Evolutionary conservation across 92 coral and sea anemone species (phyloP), one percentile per base, ranked within the genome.

Genomic region (Desmophyllum pertusum): DNA sequence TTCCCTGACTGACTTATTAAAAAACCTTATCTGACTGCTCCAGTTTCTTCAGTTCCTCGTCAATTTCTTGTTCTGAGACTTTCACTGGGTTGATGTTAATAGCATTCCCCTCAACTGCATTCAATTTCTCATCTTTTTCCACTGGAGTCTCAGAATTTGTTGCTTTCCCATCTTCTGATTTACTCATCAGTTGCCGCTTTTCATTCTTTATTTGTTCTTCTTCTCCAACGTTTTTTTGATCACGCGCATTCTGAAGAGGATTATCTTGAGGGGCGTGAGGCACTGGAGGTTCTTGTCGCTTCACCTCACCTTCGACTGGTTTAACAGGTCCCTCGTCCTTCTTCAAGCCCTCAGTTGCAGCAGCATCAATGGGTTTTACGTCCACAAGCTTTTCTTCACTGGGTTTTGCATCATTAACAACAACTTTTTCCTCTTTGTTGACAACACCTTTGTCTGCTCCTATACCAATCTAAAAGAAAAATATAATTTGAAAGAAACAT

Each of bases 271-370:
- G 95, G 25, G 95, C 88, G 75, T 94, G 88, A 33, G 98, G 98
- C 25, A 91, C 88, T 33, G 98, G 93, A 11, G 98, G 98, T 64
- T 94, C 98, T 62, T 86, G 83, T 18, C 98, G 88, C 67, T 89
- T 89, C 48, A 43, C 90, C 27, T 73, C 85, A 5, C 80, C 88
- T 38, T 83, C 91, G 10, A 45, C 76, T 17, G 79, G 75, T 62
- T 74, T 27, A 17, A 14, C 87, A 23, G 78, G 72, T 10, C 64
- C 80, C 18, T 61, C 87, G 39, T 52, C 79, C 42, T 86, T 55
- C 69, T 79, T 86, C 42, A 73, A 46, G 37, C 73, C 84, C n/a
- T 48, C 71, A 52, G 77, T 75, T 30, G 21, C 75, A n/a, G 29
- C 80, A 42, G 51, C 81, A 38, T 37, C 78, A 1, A 70, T 73